Base-by-base conservation (phyloP, 2,113 vertebrate species). In the Conger conger region DNA sequence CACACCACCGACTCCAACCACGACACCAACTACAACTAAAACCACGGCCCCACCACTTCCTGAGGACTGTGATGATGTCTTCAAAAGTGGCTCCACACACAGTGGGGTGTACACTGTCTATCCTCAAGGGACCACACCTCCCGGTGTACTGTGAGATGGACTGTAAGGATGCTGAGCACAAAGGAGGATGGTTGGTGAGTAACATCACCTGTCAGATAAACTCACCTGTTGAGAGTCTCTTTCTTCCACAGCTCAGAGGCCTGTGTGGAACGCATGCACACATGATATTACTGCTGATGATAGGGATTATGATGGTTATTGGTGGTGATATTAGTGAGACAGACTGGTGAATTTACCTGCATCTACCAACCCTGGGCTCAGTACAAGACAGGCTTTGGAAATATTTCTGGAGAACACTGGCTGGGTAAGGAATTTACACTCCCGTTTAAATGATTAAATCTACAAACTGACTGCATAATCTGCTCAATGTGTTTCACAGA, bases 81-180 rank as follows among this genome's bases (percentile, higher is more conserved):
- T 91, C 73, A 4, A 11, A 2, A 82, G 53, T 60, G 86, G 88
- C 79, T 81, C 79, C 50, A 81, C 5, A 20, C 73, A 85, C 86
- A 95, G 94, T 0, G 95, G 95, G 0, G 92, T 96, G 30, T 95
- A 96, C 88, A 92, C 89, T 73, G 96, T 97, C 89, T 96, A 93
- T 86, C 96, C 94, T 0, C 88, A 91, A 0, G 95, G 94, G 27
- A 91, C 87, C 1, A 80, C 89, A 33, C 94, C 95, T 0, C 76
- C 91, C 94, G 0, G 95, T 95, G 84, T 95, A 94, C 92, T 96
- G 96, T 36, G 95, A 97, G 87, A 96, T 96, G 95, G 92, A 89
- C 84, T 73, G 68, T 73, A 30, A 73, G 68, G 68, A 73, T 9
- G 9, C 88, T 83, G 94, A 92, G 0, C 93, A 95, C 0, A 92